Conservation (phyloP, 2,888 invertebrate genomes). For the Gastracanthus pulcherrimus region DNA sequence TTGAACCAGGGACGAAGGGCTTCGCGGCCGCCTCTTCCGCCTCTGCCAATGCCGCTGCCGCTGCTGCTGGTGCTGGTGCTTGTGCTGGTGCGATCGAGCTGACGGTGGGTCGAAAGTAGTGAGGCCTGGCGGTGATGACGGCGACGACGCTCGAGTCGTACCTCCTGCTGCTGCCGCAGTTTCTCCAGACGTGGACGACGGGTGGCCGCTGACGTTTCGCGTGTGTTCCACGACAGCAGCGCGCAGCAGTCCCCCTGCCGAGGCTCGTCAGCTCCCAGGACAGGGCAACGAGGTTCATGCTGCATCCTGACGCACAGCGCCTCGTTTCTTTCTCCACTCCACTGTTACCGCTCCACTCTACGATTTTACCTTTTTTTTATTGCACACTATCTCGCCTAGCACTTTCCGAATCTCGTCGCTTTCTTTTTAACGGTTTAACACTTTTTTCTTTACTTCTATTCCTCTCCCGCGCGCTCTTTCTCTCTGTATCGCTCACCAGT, state of each 20-base stretch:
- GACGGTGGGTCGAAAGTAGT: background rate
- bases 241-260: conserved; percentile 70
- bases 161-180: background rate
- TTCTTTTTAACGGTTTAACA: too few relatives aligned
- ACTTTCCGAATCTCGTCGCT: background rate
- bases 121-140: background rate
- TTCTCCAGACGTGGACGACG: conserved; percentile 56
- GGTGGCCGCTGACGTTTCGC: conserved; percentile 54
- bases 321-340: conserved; percentile 59
- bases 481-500: too few relatives aligned
- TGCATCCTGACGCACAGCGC: conserved; percentile 74
- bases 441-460: too few relatives aligned
- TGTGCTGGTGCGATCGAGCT: background rate
- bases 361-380: conserved; percentile 21
- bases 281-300: conserved; percentile 76
- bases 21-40: background rate
- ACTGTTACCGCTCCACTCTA: conserved; percentile 55
- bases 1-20: conserved; percentile 5
- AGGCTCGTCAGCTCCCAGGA: conserved; percentile 75
- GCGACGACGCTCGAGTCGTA: background rate
- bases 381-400: conserved; percentile 29
- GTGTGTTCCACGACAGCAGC: conserved; percentile 56
- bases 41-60: background rate
- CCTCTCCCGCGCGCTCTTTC: too few relatives aligned
- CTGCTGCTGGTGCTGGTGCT: background rate